Evolutionary conservation across 1,140 invertebrate species (phyloP).

Genomic region (Mamestra configurata): DNA sequence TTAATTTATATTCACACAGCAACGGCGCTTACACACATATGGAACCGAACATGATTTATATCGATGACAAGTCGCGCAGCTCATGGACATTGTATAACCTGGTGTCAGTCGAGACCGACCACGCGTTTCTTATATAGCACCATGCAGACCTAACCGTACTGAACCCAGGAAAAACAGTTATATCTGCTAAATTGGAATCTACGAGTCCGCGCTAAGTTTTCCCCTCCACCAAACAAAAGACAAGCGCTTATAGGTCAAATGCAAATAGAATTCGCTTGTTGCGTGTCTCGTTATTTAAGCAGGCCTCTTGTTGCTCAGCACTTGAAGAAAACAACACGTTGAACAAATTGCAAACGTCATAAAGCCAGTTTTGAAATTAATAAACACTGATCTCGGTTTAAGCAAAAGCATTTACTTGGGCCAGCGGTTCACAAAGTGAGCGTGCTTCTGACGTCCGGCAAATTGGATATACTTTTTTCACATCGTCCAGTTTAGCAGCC

Average conservation of each 20-base stretch:
- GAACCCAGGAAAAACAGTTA: constrained; percentile 12
- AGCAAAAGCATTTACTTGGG: constrained; percentile 66
- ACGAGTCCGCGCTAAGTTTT: constrained; percentile 51
- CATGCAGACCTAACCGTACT: neutral
- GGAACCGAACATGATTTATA: constrained; percentile 74
- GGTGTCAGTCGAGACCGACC: constrained; percentile 3
- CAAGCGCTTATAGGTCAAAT: constrained; percentile 79
- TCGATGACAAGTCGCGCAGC: constrained; percentile 70
- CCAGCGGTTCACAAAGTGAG: constrained; percentile 72
- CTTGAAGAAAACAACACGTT: too few relatives aligned
- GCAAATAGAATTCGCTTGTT: constrained; percentile 82
- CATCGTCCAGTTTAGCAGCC: constrained; percentile 33
- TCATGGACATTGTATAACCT: constrained; percentile 57
- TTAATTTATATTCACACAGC: constrained; percentile 76
- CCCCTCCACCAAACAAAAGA: constrained; percentile 65
- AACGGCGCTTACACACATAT: constrained; percentile 68
- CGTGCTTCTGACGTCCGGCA: constrained; percentile 56
- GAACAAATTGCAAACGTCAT: constrained; percentile 83
- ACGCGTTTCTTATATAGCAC: constrained; percentile 15
- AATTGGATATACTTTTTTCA: constrained; percentile 59
- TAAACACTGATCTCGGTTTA: constrained; percentile 73
- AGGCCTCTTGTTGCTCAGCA: constrained; percentile 70
- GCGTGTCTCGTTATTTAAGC: constrained; percentile 75
- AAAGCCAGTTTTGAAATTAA: constrained; percentile 82
- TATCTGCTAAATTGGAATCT: constrained; percentile 48